Percentiles rank a stretch among this genome's conserved stretches.
phyloP scores from a whole-genome alignment of 2,888 invertebrate species.

The Adelognathus sp. region DNA sequence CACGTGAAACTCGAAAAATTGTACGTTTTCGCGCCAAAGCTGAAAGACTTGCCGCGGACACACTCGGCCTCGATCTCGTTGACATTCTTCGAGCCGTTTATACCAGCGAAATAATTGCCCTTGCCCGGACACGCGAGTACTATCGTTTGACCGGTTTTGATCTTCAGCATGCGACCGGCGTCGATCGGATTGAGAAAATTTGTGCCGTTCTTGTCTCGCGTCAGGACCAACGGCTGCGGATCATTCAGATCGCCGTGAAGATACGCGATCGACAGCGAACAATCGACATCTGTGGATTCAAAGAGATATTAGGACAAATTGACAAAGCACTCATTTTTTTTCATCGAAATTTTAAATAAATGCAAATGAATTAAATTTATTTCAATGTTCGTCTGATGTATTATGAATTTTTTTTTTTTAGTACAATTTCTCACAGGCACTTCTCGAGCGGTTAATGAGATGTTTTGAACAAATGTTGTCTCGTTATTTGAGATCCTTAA shows the following conservation, averaged over 20 bases:
- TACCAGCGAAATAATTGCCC: constrained; percentile 64
- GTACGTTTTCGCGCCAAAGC: constrained; percentile 44
- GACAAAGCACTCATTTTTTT: neutral
- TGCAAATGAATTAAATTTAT: too few species aligned
- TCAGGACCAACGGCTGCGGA: constrained; percentile 85
- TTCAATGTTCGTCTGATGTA: too few species aligned
- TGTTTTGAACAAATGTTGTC: too few species aligned
- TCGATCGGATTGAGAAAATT: constrained; percentile 68
- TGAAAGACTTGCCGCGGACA: constrained; percentile 63
- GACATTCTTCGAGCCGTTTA: constrained; percentile 29
- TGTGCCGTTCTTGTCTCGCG: constrained; percentile 30
- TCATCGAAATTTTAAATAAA: neutral
- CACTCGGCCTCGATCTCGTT: constrained; percentile 63
- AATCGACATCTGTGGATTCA: constrained; percentile 67
- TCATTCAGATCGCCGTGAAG: constrained; percentile 82
- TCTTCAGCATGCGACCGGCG: constrained; percentile 57
- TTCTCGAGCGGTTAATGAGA: too few species aligned
- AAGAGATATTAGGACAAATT: constrained; percentile 6
- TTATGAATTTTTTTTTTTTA: too few species aligned
- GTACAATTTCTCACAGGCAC: too few species aligned
- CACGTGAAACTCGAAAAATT: constrained; percentile 75
- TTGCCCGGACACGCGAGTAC: constrained; percentile 72
- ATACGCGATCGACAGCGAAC: constrained; percentile 78
- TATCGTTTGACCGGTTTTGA: constrained; percentile 63
- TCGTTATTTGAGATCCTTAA: too few species aligned